Evolutionary conservation across 1,140 invertebrate species (phyloP).

Genomic region (Drosophila paulistorum): DNA sequence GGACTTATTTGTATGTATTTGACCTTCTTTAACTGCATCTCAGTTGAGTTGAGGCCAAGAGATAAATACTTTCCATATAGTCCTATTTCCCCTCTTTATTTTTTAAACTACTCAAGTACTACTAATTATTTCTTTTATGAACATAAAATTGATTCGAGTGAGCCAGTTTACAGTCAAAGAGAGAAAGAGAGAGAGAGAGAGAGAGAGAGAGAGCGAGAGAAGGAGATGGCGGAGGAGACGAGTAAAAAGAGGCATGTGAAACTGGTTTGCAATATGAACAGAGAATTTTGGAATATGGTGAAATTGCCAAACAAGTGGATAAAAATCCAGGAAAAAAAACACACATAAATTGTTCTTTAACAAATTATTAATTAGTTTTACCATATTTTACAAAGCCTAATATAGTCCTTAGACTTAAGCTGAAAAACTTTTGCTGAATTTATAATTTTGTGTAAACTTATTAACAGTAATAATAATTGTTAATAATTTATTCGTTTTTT

Average conservation of each 20-base stretch:
- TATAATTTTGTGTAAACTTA: too few relatives aligned
- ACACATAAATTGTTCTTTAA: background rate
- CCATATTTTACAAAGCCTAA: too few relatives aligned
- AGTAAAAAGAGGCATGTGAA: background rate
- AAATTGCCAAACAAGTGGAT: conserved; percentile 43
- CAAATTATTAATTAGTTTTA: background rate
- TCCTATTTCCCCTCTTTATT: too few relatives aligned
- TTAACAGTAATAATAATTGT: too few relatives aligned
- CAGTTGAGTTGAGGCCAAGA: background rate
- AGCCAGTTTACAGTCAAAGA: conserved; percentile 48
- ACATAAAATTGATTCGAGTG: conserved; percentile 18
- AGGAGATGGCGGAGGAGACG: background rate
- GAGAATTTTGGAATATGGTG: conserved; percentile 52
- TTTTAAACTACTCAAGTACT: background rate
- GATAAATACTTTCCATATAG: background rate
- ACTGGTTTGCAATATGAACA: conserved; percentile 48
- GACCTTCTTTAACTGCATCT: conserved; percentile 30
- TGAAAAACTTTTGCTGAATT: too few relatives aligned
- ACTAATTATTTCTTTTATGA: conserved; percentile 9
- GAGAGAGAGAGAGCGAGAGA: too few relatives aligned
- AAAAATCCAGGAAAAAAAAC: background rate
- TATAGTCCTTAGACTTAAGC: too few relatives aligned
- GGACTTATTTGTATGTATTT: conserved; percentile 14
- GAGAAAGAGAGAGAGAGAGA: background rate
- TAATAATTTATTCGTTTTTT: too few relatives aligned